These are phyloP conservation scores for Sepioteuthis lessoniana DNA, from an alignment of 2,888 invertebrate species.

Conservation along the genomic window DNA sequence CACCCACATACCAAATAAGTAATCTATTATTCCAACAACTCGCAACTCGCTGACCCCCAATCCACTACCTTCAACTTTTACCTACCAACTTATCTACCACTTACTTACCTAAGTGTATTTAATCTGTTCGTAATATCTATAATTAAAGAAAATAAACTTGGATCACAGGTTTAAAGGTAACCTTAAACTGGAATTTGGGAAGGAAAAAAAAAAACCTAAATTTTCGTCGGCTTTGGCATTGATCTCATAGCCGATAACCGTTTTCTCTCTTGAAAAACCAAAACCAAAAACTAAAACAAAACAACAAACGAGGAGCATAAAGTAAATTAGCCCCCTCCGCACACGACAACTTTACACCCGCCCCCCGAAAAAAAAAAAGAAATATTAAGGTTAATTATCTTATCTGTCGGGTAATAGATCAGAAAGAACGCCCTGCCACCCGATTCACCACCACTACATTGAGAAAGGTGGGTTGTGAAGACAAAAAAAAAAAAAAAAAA, in stretches of 20 bases:
- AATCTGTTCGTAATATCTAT: not conserved
- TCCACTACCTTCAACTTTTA: not conserved
- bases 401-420: not conserved
- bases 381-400: slow-evolving; percentile 33
- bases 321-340: not conserved
- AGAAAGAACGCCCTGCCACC: not conserved
- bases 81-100: not conserved
- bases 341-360: not conserved
- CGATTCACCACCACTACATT: not conserved
- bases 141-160: slow-evolving; percentile 33
- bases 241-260: not conserved
- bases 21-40: slow-evolving; percentile 20
- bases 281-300: too few relatives aligned
- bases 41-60: not conserved
- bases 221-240: not conserved
- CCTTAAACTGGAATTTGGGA: not conserved
- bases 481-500: too few relatives aligned
- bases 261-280: not conserved
- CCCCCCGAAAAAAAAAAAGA: not conserved
- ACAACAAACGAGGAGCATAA: not conserved
- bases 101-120: not conserved
- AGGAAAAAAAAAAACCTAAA: slow-evolving; percentile 7
- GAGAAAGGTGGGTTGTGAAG: not conserved
- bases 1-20: not conserved
- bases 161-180: not conserved